phyloP scores from a whole-genome alignment of 2,797 vertebrate genomes.

The Anas capensis region DNA sequence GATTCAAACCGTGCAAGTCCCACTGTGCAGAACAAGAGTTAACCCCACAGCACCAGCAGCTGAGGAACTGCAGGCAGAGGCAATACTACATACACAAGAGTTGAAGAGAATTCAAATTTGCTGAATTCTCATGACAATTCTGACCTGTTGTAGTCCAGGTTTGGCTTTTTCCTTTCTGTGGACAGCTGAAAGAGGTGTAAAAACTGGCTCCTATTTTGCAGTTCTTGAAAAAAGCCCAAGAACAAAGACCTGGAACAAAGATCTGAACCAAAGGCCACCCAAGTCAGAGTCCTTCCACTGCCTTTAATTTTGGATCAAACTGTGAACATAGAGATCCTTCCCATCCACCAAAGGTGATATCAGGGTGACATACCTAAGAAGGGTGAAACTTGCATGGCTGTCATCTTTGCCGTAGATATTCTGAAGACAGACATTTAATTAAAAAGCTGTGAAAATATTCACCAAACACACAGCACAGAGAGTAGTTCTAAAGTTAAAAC shows the following conservation, averaged over 20 bases:
- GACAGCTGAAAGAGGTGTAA: not conserved
- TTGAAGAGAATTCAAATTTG: not conserved
- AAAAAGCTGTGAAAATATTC: not conserved
- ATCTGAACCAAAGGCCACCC: not conserved
- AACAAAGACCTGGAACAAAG: not conserved
- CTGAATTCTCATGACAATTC: not conserved
- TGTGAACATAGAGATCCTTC: not conserved
- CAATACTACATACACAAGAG: not conserved
- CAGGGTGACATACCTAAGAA: not conserved
- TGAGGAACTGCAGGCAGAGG: not conserved
- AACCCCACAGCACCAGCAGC: not conserved
- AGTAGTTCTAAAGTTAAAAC: not conserved
- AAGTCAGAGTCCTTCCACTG: not conserved
- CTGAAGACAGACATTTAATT: not conserved
- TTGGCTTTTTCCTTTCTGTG: not conserved
- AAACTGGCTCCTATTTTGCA: not conserved
- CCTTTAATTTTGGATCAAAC: not conserved
- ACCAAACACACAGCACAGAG: not conserved
- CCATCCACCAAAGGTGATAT: not conserved
- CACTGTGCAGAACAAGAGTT: not conserved
- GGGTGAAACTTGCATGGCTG: accelerated
- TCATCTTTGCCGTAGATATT: not conserved
- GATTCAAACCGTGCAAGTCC: not conserved
- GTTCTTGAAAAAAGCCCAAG: not conserved
- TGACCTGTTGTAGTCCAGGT: not conserved